These are phyloP conservation scores for Egretta garzetta DNA, from an alignment of 2,113 vertebrate species.

Conservation along the genomic window DNA sequence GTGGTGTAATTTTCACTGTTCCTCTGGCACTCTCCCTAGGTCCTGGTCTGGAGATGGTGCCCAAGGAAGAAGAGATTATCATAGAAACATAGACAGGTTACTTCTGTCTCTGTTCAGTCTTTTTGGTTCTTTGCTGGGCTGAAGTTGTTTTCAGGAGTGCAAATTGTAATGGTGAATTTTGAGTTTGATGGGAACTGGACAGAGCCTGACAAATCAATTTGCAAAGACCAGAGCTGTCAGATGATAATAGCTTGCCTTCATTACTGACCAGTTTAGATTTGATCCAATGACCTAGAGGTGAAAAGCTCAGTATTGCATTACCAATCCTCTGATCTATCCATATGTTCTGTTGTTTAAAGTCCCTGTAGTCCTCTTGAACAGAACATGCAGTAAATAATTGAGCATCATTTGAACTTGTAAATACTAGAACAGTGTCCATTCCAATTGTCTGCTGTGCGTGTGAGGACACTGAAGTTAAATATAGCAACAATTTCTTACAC, in stretches of 20 bases:
- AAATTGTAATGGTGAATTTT: neutral
- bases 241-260: neutral
- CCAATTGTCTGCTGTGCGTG: neutral
- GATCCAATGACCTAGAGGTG: slow-evolving; percentile 20
- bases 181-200: neutral
- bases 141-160: neutral
- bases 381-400: neutral
- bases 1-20: neutral
- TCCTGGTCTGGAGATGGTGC: neutral
- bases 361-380: neutral
- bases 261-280: neutral
- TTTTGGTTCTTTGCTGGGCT: neutral
- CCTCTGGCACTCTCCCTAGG: neutral
- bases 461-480: slow-evolving; percentile 48
- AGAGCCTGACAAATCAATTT: slow-evolving; percentile 9
- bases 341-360: slow-evolving; percentile 18
- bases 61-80: neutral
- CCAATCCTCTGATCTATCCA: slow-evolving; percentile 1
- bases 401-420: neutral
- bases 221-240: neutral
- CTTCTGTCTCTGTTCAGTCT: neutral
- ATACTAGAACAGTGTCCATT: neutral
- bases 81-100: neutral
- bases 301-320: slow-evolving; percentile 21
- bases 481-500: slow-evolving; percentile 57